These are phyloP conservation scores for Gymnorhina tibicen DNA, from an alignment of 2,113 vertebrate genomes.

Conservation along the genomic window DNA sequence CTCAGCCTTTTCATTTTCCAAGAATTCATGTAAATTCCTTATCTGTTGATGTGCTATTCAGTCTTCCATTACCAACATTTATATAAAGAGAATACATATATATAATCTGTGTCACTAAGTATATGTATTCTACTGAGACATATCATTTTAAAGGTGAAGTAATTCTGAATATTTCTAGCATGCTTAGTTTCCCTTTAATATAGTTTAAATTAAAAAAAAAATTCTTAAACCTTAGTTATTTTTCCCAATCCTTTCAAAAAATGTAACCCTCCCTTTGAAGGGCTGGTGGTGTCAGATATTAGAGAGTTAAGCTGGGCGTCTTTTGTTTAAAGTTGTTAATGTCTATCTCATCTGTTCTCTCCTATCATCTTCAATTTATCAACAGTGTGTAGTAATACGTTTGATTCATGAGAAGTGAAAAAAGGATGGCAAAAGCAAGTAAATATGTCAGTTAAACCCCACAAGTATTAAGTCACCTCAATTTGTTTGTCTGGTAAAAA, in stretches of 20 bases:
- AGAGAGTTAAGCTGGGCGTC: neutral
- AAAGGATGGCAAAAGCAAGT: conserved; percentile 40
- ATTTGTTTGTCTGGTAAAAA: conserved; percentile 71
- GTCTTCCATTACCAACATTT: neutral
- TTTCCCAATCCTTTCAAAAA: neutral
- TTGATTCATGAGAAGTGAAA: conserved; percentile 14
- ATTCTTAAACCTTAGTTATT: neutral
- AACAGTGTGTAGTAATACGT: neutral
- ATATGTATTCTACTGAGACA: neutral
- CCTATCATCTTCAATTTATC: conserved; percentile 7
- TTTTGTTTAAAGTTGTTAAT: neutral
- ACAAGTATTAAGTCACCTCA: conserved; percentile 72
- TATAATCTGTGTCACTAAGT: neutral
- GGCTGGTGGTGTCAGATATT: neutral
- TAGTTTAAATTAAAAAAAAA: neutral
- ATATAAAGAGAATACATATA: neutral
- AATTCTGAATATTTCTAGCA: neutral
- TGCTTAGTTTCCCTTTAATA: neutral
- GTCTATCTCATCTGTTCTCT: conserved; percentile 47
- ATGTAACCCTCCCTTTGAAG: neutral
- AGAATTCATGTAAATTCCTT: neutral
- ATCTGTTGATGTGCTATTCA: neutral
- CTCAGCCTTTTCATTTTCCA: neutral
- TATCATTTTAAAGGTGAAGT: neutral
- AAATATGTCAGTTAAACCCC: conserved; percentile 47